Base-by-base conservation (phyloP, 2,888 invertebrate genomes). In the Thelaira solivaga region DNA sequence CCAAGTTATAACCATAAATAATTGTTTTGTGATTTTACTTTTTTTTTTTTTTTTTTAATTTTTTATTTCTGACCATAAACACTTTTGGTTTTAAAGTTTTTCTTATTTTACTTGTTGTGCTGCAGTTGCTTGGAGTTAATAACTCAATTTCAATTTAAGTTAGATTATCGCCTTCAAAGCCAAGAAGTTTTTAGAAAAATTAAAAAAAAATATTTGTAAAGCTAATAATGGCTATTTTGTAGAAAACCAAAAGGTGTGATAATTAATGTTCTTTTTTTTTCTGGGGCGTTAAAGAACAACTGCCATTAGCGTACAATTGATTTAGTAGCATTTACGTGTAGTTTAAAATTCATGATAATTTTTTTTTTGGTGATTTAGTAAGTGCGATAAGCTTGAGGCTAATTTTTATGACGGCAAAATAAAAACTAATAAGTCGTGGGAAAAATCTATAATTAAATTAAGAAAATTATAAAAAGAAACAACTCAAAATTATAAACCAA, bases 221-320 rank as follows among this genome's bases (percentile, higher is more conserved):
- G 47, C 67, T 68, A 69, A 76, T 64, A 69, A 69, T 69, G 31
- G 57, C 29, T 36, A 64, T 76, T 69, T 59, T 53, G n/a, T n/a
- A 1, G 11, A 1, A 5, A 20, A 61, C 11, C 34, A 47, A 65
- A 16, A 78, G 78, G 78, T 78, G 74, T 78, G 73, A 78, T 74
- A 78, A 78, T 61, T 65, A 53, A 53, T 71, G 74, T 74, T 78
- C 69, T 78, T 69, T 73, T 59, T 36, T 43, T n/a, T n/a, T n/a
- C n/a, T n/a, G n/a, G 29, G 53, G 36, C 51, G 61, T 68, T 47
- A 13, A 16, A 65, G 5, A 41, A 49, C 20, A 39, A 49, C 29
- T 41, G n/a, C n/a, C 47, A 36, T 53, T 22, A 29, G 22, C n/a
- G 31, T n/a, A 13, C 22, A 69, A 69, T 18, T 61, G 61, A 69